A percentile compares a stretch with the other conserved stretches of the same genome.
phyloP scores from a whole-genome alignment of 1,140 invertebrate species.

The Venturia canescens region DNA sequence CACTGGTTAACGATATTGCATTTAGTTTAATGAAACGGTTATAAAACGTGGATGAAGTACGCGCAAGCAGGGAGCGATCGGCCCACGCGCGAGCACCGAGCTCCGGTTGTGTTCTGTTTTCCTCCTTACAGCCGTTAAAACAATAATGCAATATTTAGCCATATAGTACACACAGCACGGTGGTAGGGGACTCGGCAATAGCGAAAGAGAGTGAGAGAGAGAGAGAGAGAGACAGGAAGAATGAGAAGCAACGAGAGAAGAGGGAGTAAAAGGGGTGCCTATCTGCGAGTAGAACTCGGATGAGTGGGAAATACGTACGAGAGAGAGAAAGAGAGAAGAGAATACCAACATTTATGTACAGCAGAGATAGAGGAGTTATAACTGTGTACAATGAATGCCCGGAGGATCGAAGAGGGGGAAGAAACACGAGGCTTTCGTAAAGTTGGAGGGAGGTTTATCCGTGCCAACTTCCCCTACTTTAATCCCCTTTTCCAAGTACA shows the following conservation, averaged over 20 bases:
- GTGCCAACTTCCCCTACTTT: slow-evolving; percentile 43
- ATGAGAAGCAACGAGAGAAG: slow-evolving; percentile 28
- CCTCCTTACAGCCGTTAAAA: slow-evolving; percentile 73
- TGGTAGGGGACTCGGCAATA: slow-evolving; percentile 49
- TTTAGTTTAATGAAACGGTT: background rate
- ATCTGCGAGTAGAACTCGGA: slow-evolving; percentile 23
- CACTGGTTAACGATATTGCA: no score
- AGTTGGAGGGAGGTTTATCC: slow-evolving; percentile 12
- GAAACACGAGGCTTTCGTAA: slow-evolving; percentile 40
- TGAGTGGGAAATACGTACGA: slow-evolving; percentile 27
- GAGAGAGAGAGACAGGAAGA: slow-evolving; percentile 59
- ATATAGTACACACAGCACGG: slow-evolving; percentile 66
- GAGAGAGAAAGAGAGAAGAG: slow-evolving; percentile 9
- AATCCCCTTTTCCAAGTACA: slow-evolving; percentile 19
- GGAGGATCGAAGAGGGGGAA: slow-evolving; percentile 48
- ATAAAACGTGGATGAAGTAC: background rate
- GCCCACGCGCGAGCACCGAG: slow-evolving; percentile 49
- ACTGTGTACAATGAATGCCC: slow-evolving; percentile 26
- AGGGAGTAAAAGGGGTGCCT: slow-evolving; percentile 38
- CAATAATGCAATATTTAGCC: slow-evolving; percentile 78
- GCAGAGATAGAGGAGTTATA: slow-evolving; percentile 29
- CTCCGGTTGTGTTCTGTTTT: slow-evolving; percentile 70
- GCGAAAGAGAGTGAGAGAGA: slow-evolving; percentile 54
- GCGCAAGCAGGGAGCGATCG: slow-evolving; percentile 16
- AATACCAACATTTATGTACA: slow-evolving; percentile 12